These are phyloP conservation scores for Grapholita molesta DNA, from an alignment of 1,140 invertebrate genomes.

Conservation along the genomic window DNA sequence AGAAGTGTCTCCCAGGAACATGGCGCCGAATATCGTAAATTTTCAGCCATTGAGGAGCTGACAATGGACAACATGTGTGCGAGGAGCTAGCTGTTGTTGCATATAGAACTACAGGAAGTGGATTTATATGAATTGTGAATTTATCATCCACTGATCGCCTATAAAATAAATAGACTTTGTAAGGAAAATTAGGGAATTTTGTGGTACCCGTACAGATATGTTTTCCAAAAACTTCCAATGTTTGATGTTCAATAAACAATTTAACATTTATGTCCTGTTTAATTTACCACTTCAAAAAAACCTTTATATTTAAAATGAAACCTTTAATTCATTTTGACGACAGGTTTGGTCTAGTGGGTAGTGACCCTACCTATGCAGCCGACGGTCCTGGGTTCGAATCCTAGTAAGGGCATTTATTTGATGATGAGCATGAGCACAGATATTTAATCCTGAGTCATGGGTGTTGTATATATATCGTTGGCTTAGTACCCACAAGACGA, in stretches of 20 bases:
- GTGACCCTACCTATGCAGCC: too few species aligned
- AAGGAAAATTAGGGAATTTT: neutral
- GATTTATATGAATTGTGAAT: conserved; percentile 10
- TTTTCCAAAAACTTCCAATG: conserved; percentile 43
- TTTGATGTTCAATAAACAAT: conserved; percentile 65
- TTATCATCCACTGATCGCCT: neutral
- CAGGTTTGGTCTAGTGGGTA: too few species aligned
- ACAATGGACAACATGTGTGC: neutral
- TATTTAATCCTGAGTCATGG: too few species aligned
- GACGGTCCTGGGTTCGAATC: too few species aligned
- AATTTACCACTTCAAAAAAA: conserved; percentile 6
- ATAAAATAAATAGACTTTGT: conserved; percentile 8
- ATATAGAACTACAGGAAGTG: conserved; percentile 5
- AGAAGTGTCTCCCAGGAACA: neutral
- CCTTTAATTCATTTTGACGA: neutral
- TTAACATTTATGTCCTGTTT: conserved; percentile 36
- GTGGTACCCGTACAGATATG: conserved; percentile 17
- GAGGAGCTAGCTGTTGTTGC: neutral
- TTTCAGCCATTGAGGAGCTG: neutral
- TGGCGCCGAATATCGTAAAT: neutral
- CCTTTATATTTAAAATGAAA: neutral
- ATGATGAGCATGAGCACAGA: too few species aligned
- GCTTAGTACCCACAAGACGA: too few species aligned
- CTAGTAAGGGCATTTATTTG: too few species aligned
- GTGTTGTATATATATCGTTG: too few species aligned